Base-by-base conservation (phyloP, 2,797 vertebrate genomes). In the Sebastes diploproa region DNA sequence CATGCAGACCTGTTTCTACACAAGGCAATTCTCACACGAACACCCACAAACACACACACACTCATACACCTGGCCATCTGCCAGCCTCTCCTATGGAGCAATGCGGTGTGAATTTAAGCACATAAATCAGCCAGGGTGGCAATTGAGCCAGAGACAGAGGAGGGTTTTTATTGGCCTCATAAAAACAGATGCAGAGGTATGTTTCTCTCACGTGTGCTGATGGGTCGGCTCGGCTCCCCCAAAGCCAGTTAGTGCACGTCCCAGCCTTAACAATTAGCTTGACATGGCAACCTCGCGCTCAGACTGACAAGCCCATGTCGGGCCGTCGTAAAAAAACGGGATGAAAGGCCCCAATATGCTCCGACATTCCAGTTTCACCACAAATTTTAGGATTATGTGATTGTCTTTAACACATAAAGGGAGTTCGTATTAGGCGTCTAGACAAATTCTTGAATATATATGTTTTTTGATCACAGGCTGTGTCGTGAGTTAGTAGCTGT, bases 61-160 rank as follows among this genome's bases (percentile, higher is more conserved):
- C 36, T 55, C 84, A 34, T 36, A 81, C 90, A 85, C 90, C 88
- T 94, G 93, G 94, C 92, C 93, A 91, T 91, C 93, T 93, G 95
- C 93, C 93, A 94, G 84, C 86, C 89, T 83, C 93, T 92, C 88
- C 88, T 88, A 91, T 88, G 88, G 85, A 92, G 89, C 91, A 86
- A 80, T 91, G 92, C 90, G 75, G 84, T 91, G 86, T 66, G 90
- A 91, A 94, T 93, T 87, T 88, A 81, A 85, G 80, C 86, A 86
- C 93, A 94, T 96, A 95, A 96, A 95, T 96, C 94, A 95, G 85
- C 83, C 89, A 81, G 87, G 94, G 92, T 93, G 89, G 92, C 93
- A 93, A 91, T 91, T 89, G 83, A 94, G 89, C 89, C 85, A 61
- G 90, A 93, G 93, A 94, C 91, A 89, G 94, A 94, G 85, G 89